Evolutionary conservation across 2,888 invertebrate genomes (phyloP).

Genomic region (Aphidius colemani): DNA sequence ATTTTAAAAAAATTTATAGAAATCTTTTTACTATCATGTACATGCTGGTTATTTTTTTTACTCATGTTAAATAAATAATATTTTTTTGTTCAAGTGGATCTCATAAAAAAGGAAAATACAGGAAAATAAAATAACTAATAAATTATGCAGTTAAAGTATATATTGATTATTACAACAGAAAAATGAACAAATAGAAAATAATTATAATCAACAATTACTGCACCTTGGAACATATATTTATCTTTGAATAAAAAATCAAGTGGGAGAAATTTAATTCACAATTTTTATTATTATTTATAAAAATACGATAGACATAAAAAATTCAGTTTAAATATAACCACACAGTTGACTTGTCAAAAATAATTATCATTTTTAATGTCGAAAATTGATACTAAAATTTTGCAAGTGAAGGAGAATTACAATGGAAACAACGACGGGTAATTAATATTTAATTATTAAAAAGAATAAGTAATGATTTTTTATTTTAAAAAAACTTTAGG

Average conservation of each 20-base stretch:
- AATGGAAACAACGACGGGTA: constrained; percentile 19
- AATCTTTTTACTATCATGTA: too few relatives aligned
- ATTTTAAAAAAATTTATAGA: too few relatives aligned
- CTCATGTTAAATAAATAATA: too few relatives aligned
- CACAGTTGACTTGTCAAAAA: not conserved
- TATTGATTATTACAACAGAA: too few relatives aligned
- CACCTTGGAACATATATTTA: too few relatives aligned
- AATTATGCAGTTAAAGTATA: too few relatives aligned
- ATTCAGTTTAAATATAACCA: not conserved
- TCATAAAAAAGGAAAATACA: not conserved
- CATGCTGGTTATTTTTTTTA: too few relatives aligned
- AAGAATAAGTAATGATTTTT: not conserved
- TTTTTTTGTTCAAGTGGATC: not conserved
- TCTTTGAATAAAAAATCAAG: constrained; percentile 1
- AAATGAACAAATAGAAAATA: too few relatives aligned
- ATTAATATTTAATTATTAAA: not conserved
- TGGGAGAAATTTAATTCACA: constrained; percentile 4
- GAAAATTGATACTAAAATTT: constrained; percentile 17
- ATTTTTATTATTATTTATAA: constrained; percentile 3
- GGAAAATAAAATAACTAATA: too few relatives aligned
- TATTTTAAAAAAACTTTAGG: not conserved
- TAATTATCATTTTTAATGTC: constrained; percentile 9
- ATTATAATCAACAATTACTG: too few relatives aligned
- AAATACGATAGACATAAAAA: not conserved
- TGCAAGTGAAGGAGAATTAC: constrained; percentile 17